Evolutionary conservation across 2,113 vertebrate species (phyloP).

Genomic region (Podilymbus podiceps): DNA sequence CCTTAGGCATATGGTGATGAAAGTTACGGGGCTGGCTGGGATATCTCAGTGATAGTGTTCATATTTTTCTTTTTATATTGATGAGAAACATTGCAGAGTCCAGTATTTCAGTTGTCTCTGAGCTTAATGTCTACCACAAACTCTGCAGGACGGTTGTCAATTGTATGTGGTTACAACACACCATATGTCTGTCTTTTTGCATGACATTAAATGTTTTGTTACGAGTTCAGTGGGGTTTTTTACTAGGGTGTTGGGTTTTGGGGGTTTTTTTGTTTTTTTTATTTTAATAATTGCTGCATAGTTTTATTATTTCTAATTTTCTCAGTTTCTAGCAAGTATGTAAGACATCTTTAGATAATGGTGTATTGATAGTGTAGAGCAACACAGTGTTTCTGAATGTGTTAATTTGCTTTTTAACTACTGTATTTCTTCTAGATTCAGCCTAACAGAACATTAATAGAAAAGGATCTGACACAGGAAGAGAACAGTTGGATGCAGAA

Average conservation of each 20-base stretch:
- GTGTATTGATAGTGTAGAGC: background rate
- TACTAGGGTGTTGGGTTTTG: background rate
- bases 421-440: constrained; percentile 57
- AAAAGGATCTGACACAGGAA: background rate
- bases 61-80: background rate
- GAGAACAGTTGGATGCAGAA: background rate
- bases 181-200: background rate
- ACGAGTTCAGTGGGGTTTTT: background rate
- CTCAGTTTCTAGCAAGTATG: background rate
- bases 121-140: background rate
- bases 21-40: background rate
- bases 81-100: background rate
- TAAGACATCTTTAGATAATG: background rate
- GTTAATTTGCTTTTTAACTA: background rate
- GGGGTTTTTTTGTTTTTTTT: background rate
- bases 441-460: background rate
- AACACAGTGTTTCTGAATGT: background rate
- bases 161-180: background rate
- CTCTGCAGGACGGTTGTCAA: background rate
- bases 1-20: background rate
- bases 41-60: background rate
- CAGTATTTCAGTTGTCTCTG: background rate
- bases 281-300: background rate
- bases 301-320: background rate
- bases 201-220: background rate